Base-by-base conservation (phyloP, 2,888 invertebrate genomes). In the Aphidoletes aphidimyza region DNA sequence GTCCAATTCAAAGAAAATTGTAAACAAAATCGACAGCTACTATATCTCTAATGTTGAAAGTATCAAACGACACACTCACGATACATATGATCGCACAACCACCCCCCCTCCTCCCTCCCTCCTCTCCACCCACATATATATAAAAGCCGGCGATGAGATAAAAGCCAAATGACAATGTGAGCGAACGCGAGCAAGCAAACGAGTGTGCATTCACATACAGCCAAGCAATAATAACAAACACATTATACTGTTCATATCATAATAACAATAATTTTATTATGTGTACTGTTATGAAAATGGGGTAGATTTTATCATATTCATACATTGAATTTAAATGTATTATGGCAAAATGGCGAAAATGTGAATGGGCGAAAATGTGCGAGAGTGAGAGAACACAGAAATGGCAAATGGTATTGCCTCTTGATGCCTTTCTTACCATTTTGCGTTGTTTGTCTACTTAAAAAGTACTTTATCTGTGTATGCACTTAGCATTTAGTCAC, bases 311-410 rank as follows among this genome's bases (percentile, higher is more conserved):
- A 81, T 81, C 81, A 37, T 81, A 37, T 81, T 36, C 81, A 81
- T 81, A 81, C 81, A 81, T 81, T 81, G 81, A 81, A 81, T 81
- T 81, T 81, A 81, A 81, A 81, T 81, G 81, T 37, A 81, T 81
- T 37, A 81, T 81, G 81, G 9, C 5, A 54, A 22, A 69, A 81
- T 81, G 36, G 81, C 22, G 6, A 81, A 37, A 37, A 37, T 34
- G 36, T 9, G n/a, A 78, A 78, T 78, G 34, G 34, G 36, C 14
- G 11, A 8, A 14, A 78, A 78, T 37, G 39, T 8, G 59, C 3
- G 11, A 39, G 39, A 39, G 11, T 39, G 39, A 39, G 39, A 39
- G 39, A 5, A 39, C 5, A 39, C 5, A 39, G 22, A 54, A n/a
- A 54, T 81, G 39, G 8, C 81, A 22, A 17, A 19, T 36, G 78